phyloP scores from a whole-genome alignment of 2,888 invertebrate genomes.

The Lysandra bellargus region DNA sequence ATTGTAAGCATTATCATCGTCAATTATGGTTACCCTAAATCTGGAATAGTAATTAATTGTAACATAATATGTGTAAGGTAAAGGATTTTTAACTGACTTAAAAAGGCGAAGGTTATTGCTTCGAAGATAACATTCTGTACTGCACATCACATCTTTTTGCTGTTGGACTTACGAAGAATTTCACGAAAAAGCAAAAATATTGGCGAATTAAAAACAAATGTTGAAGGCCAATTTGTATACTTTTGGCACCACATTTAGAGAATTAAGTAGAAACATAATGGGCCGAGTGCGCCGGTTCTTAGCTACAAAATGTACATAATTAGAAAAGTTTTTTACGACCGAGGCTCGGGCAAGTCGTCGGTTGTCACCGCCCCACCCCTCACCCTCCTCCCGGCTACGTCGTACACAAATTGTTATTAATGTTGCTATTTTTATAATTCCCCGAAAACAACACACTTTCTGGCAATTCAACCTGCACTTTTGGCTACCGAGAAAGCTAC shows the following conservation, averaged over 20 bases:
- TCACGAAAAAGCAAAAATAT: not conserved
- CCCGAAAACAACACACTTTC: constrained; percentile 12
- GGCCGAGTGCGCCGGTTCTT: constrained; percentile 61
- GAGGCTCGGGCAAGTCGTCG: constrained; percentile 64
- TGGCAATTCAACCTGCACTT: not conserved
- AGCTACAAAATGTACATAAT: constrained; percentile 78
- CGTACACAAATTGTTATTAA: constrained; percentile 67
- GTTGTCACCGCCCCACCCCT: constrained; percentile 68
- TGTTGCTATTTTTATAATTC: constrained; percentile 35
- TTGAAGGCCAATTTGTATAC: constrained; percentile 42
- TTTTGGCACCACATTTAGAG: constrained; percentile 61
- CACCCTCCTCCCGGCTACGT: constrained; percentile 70
- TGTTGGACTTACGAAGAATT: not conserved
- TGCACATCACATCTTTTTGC: too few species aligned
- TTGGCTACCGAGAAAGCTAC: constrained; percentile 2
- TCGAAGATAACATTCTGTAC: too few species aligned
- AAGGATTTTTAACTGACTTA: not conserved
- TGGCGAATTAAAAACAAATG: not conserved
- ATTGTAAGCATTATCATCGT: too few species aligned
- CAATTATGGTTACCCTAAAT: too few species aligned
- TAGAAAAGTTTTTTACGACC: constrained; percentile 79
- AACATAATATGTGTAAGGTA: not conserved
- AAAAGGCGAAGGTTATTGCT: not conserved
- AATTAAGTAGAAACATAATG: constrained; percentile 75
- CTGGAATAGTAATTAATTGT: too few species aligned